These are phyloP conservation scores for Cuculus canorus DNA, from an alignment of 2,797 vertebrate species.

Conservation along the genomic window DNA sequence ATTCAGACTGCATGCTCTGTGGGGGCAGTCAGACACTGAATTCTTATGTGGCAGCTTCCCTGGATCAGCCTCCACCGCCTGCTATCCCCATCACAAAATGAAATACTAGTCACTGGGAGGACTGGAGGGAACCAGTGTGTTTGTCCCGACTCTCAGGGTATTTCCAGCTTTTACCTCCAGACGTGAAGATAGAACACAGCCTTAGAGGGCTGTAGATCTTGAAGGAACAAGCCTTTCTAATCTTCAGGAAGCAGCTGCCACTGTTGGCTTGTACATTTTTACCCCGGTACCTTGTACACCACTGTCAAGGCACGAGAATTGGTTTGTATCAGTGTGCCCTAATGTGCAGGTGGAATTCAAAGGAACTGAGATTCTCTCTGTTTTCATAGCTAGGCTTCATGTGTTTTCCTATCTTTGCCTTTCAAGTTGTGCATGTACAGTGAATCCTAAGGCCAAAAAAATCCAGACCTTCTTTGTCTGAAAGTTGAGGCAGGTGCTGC, in stretches of 20 bases:
- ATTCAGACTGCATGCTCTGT: neutral
- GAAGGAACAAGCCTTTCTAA: neutral
- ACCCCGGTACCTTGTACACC: neutral
- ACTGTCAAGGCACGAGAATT: neutral
- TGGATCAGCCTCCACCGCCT: neutral
- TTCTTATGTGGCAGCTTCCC: neutral
- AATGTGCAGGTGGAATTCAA: neutral
- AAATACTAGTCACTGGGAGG: neutral
- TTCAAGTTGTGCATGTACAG: neutral
- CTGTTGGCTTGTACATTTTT: neutral
- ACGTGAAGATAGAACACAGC: neutral
- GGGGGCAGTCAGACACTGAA: neutral
- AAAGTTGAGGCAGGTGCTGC: neutral
- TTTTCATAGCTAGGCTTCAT: neutral
- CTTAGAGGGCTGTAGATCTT: neutral
- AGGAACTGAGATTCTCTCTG: neutral
- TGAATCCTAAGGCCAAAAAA: neutral
- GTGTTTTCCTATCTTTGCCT: neutral
- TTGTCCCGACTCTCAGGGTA: neutral
- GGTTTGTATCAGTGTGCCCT: neutral
- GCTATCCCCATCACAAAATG: rapidly evolving
- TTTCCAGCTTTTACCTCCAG: neutral
- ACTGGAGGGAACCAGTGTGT: neutral
- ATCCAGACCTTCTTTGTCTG: neutral
- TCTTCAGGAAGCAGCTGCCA: neutral